Evolutionary conservation across 2,888 invertebrate genomes (phyloP), one percentile per base, ranked within the genome.

Genomic region (Lycaena phlaeas): DNA sequence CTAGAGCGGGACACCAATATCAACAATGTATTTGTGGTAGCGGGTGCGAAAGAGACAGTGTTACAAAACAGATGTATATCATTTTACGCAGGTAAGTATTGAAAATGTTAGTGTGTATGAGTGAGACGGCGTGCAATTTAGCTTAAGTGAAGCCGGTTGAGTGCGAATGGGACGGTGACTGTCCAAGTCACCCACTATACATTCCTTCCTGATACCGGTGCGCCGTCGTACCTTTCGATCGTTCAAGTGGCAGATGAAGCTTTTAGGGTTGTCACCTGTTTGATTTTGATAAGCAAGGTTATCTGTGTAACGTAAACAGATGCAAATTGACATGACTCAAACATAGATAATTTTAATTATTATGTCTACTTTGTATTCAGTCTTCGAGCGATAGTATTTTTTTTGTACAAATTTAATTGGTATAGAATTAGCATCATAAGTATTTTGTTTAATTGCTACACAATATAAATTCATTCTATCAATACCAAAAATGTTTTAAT

Each of bases 211-310:
- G 81, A 82, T 84, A 82, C 81, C 76, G 76, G 74, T 73, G 77
- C 54, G 55, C 52, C 57, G 61, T 73, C 76, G 79, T 84, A 82
- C 84, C 84, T 82, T 84, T 84, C 84, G 82, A 84, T 82, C 84
- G 82, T 76, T 84, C 82, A 81, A 84, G 82, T 84, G 82, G 82
- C 82, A 81, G 84, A 82, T 84, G 82, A 82, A 81, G 77, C 77
- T 74, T 76, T 77, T 69, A 84, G 84, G 84, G 84, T 59, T 79
- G 74, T 66, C 78, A 72, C 65, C 51, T 65, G 57, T 60, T 65
- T 31, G 27, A 40, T 40, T 26, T 26, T 31, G 31, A 27, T 14
- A 27, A 26, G 11, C 25, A 40, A 40, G 56, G 56, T 56, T 59
- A 53, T 52, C 36, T 27, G 12, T 6, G 12, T 34, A 34, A 34